Evolutionary conservation across 2,888 invertebrate species (phyloP), one percentile per base, ranked within the genome.

Genomic region (Omphaloscelis lunosa): DNA sequence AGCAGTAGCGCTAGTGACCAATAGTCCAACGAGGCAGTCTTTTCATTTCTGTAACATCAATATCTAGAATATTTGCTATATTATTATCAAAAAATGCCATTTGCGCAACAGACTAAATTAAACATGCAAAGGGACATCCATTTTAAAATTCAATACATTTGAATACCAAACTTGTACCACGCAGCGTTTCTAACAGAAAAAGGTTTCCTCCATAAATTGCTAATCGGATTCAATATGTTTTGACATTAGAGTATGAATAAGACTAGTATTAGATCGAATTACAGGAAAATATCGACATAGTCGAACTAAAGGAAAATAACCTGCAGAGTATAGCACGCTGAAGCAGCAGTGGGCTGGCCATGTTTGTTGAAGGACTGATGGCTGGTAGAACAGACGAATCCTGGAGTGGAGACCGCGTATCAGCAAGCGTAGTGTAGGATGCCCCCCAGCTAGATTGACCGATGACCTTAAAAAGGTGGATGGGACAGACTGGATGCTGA

Each of bases 211-310:
- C 71, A 80, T 75, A 86, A 82, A 84, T 84, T 79, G 74, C 78
- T 82, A 86, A 88, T 86, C 82, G 75, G 73, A 84, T 88, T 86
- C 82, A 81, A 79, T 79, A 75, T 74, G 56, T 80, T 77, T 73
- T 51, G 17, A 3, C 68, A 0, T 59, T 3, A n/a, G 62, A 29
- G 83, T 77, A 75, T 78, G 17, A 53, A 83, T 72, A 0, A 78
- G 20, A 56, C 61, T 29, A 83, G 34, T 39, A 5, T n/a, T 29
- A 8, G 1, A 39, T 63, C 17, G 62, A 62, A 23, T 20, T 29
- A 53, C 9, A 9, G 9, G 23, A 53, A 53, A 53, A 23, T 53
- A 53, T 23, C 53, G 9, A 23, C 0, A 53, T 23, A 53, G 9
- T 63, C 17, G 62, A 62, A 23, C 11, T 29, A 53, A 23, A 9